Evolutionary conservation across 2,888 invertebrate species (phyloP).

Genomic region (Cerastoderma edule): DNA sequence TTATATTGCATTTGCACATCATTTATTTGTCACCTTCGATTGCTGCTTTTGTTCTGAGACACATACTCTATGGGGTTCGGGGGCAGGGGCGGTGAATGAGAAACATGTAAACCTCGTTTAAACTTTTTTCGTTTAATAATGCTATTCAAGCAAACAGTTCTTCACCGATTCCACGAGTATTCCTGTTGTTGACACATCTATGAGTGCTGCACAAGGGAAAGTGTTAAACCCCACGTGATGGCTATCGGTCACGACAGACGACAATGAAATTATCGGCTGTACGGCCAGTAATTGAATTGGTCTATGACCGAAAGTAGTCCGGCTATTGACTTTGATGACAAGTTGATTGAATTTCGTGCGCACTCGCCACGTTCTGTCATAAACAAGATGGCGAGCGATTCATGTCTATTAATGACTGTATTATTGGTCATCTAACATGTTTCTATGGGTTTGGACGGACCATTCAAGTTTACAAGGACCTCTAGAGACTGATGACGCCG

Average conservation of each 20-base stretch:
- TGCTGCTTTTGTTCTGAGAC: too few species aligned
- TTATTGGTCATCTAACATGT: conserved; percentile 7
- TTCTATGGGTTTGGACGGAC: not conserved
- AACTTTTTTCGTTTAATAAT: too few species aligned
- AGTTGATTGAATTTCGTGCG: conserved; percentile 39
- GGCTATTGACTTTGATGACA: conserved; percentile 42
- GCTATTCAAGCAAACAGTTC: too few species aligned
- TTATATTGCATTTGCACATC: too few species aligned
- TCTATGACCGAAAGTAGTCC: conserved; percentile 31
- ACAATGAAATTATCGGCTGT: conserved; percentile 30
- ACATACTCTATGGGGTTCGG: too few species aligned
- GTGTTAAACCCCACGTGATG: conserved; percentile 27
- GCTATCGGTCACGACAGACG: conserved; percentile 28
- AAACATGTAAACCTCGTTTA: too few species aligned
- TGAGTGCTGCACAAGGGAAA: conserved; percentile 20
- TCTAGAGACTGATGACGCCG: too few species aligned
- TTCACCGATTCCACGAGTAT: too few species aligned
- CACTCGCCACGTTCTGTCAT: conserved; percentile 30
- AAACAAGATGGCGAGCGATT: conserved; percentile 22
- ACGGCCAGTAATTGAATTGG: conserved; percentile 42
- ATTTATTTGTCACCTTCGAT: too few species aligned
- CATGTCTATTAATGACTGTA: conserved; percentile 1
- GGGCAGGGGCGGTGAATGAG: too few species aligned
- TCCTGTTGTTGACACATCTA: too few species aligned
- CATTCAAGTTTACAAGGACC: too few species aligned